Percentiles rank a stretch among this genome's conserved stretches.
Conservation (phyloP, 2,888 invertebrate species). For the Parnassius apollo region DNA sequence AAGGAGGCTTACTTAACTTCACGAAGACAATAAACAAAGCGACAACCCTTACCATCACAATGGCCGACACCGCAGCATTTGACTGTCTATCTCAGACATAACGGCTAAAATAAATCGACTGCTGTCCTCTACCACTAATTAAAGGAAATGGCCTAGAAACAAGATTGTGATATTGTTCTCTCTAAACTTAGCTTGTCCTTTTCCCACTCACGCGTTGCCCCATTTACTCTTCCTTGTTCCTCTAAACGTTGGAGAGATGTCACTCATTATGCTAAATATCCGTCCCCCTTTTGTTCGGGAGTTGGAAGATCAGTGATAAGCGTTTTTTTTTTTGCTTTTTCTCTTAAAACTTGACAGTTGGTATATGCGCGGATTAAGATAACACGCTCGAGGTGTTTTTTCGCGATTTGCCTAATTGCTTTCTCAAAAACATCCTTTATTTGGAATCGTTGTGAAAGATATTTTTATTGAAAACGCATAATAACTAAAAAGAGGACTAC, state of each 20-base stretch:
- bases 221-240: conserved; percentile 45
- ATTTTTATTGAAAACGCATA: conserved; percentile 1
- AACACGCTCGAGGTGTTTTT: conserved; percentile 62
- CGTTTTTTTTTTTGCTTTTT: conserved; percentile 56
- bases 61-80: conserved; percentile 47
- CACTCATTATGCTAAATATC: conserved; percentile 81
- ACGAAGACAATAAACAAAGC: conserved; percentile 24
- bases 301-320: conserved; percentile 63
- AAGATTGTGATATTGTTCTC: conserved; percentile 82
- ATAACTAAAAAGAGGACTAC: too few relatives aligned
- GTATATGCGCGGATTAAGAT: conserved; percentile 80
- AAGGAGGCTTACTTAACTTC: conserved; percentile 6
- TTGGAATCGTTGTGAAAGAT: not conserved
- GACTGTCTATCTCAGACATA: conserved; percentile 61
- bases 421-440: conserved; percentile 24
- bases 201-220: conserved; percentile 31
- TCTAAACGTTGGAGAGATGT: conserved; percentile 74
- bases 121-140: conserved; percentile 77
- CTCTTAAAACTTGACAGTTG: conserved; percentile 73
- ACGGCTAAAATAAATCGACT: conserved; percentile 64
- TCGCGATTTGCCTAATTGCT: conserved; percentile 62
- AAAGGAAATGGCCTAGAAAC: conserved; percentile 81
- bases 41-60: conserved; percentile 36
- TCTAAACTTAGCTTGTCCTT: conserved; percentile 49
- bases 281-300: conserved; percentile 65